phyloP scores from a whole-genome alignment of 2,888 invertebrate species.

The Meiosimyza platycephala region DNA sequence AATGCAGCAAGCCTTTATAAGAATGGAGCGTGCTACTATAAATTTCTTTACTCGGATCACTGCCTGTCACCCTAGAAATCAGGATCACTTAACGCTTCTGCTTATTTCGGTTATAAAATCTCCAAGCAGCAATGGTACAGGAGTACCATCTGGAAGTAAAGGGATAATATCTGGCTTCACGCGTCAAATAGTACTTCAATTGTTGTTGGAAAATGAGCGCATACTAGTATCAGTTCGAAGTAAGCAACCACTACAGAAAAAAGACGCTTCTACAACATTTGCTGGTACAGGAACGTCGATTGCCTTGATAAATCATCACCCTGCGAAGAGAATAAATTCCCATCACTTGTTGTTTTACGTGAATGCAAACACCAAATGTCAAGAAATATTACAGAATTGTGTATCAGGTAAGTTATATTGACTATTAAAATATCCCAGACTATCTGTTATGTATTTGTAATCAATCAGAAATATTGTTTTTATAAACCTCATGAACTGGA shows the following conservation, averaged over 20 bases:
- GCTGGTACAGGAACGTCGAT: constrained; percentile 52
- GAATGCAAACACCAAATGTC: constrained; percentile 80
- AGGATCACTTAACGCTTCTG: constrained; percentile 83
- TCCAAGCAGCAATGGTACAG: constrained; percentile 46
- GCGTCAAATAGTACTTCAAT: constrained; percentile 84
- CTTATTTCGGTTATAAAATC: constrained; percentile 67
- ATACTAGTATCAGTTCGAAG: constrained; percentile 79
- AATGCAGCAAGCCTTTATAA: constrained; percentile 68
- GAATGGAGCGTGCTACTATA: constrained; percentile 81
- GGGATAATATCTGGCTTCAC: constrained; percentile 84
- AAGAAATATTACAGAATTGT: constrained; percentile 77
- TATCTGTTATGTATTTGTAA: too few species aligned
- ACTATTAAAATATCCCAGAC: background rate
- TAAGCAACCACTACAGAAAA: constrained; percentile 61
- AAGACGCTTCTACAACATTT: constrained; percentile 51
- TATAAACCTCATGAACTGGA: background rate
- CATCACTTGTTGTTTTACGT: constrained; percentile 79
- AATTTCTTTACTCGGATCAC: constrained; percentile 86
- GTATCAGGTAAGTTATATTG: constrained; percentile 63
- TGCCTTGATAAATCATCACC: constrained; percentile 70
- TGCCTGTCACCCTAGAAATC: constrained; percentile 86
- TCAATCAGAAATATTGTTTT: background rate
- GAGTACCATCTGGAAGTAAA: constrained; percentile 29
- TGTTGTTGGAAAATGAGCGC: constrained; percentile 87
- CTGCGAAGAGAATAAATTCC: constrained; percentile 79